Evolutionary conservation across 2,888 invertebrate genomes (phyloP), one percentile per base, ranked within the genome.

Genomic region (Callimorpha dominula): DNA sequence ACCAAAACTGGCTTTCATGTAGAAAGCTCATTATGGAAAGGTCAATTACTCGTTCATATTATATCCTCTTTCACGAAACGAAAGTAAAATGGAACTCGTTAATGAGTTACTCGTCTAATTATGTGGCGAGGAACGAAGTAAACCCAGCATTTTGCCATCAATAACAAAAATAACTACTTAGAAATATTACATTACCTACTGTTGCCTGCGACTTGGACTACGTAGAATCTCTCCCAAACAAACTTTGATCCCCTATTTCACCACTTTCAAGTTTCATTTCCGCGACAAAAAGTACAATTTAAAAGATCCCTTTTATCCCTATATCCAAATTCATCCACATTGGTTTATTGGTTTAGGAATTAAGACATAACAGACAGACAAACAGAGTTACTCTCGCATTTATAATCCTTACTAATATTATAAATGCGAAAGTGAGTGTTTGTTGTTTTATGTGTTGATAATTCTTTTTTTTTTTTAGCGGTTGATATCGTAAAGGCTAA

Each of bases 21-120:
- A 15, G 17, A 50, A 65, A 65, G 31, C 65, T 65, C 65, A 65
- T 65, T 40, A 65, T 40, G 50, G 15, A 40, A 50, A 65, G 50
- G 40, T 65, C 65, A 65, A 65, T 65, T 65, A 65, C 49, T 65
- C 65, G 20, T 49, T 49, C 49, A 50, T 50, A 50, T 40, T 50
- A 65, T 40, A 50, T 65, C 65, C 49, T 50, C 65, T 50, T 31
- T 50, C n/a, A 50, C 31, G 17, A 50, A 65, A 65, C 15, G 31
- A 50, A 50, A 64, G 64, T 64, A n/a, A 64, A 64, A 64, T n/a
- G 43, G 43, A 65, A 17, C 65, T 65, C 50, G 50, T 65, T 65
- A 65, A 40, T 50, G 50, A 65, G 50, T 65, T 17, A 31, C 50
- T 15, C 50, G 50, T 50, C 50, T 50, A 50, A 50, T 65, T 65